Evolutionary conservation across 2,888 invertebrate species (phyloP).

Genomic region (Bibio marci): DNA sequence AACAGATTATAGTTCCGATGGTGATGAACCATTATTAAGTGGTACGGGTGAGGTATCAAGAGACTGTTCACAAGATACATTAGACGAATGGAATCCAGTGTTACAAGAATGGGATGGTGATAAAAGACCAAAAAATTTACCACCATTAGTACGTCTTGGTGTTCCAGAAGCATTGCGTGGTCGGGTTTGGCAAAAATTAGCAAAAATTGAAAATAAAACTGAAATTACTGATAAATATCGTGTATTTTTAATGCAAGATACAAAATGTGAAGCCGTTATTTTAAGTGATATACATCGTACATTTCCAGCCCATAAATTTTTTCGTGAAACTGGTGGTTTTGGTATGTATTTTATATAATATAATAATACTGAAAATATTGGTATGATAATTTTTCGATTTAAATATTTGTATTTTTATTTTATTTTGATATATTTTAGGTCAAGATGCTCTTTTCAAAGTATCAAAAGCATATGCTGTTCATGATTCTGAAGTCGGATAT

Average conservation of each 20-base stretch:
- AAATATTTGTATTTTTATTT: conserved; percentile 1
- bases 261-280: conserved; percentile 87
- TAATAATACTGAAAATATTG: not conserved
- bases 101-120: conserved; percentile 50
- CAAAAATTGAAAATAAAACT: conserved; percentile 67
- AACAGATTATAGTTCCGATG: conserved; percentile 41
- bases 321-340: conserved; percentile 81
- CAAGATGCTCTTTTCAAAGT: conserved; percentile 93
- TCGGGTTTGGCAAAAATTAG: conserved; percentile 93
- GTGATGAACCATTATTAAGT: conserved; percentile 89
- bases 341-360: conserved; percentile 9
- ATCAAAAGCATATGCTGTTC: conserved; percentile 93
- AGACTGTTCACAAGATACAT: conserved; percentile 83
- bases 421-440: conserved; percentile 34
- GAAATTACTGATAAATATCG: conserved; percentile 85
- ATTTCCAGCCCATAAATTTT: conserved; percentile 97
- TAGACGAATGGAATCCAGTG: conserved; percentile 87
- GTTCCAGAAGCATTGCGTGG: conserved; percentile 93
- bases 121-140: conserved; percentile 63
- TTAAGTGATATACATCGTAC: conserved; percentile 93
- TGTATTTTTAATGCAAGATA: conserved; percentile 83
- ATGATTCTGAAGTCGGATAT: conserved; percentile 95
- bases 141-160: conserved; percentile 64
- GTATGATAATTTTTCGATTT: not conserved
- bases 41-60: conserved; percentile 95